phyloP scores from a whole-genome alignment of 2,113 vertebrate genomes.

The Gobiocypris rarus region DNA sequence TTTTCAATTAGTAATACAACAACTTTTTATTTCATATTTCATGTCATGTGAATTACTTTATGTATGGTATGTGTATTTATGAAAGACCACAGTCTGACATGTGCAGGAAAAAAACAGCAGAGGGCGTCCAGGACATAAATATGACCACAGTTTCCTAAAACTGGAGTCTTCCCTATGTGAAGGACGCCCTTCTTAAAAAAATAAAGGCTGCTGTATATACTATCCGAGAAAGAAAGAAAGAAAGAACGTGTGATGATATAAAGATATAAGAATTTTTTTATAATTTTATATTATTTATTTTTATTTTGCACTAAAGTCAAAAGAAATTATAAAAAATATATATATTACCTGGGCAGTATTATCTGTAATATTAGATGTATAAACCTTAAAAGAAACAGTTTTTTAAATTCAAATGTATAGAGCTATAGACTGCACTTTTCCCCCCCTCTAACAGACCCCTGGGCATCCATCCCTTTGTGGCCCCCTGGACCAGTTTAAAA shows the following conservation, averaged over 20 bases:
- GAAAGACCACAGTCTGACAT: neutral
- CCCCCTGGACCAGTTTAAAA: neutral
- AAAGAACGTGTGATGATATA: neutral
- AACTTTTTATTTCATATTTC: neutral
- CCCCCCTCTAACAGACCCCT: no score
- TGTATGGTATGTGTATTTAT: neutral
- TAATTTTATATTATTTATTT: neutral
- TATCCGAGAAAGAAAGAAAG: neutral
- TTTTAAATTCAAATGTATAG: no score
- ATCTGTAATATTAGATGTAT: neutral
- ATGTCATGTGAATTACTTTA: neutral
- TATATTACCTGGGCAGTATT: neutral
- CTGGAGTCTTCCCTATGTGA: neutral
- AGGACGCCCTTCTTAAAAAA: neutral
- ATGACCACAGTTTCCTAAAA: slow-evolving; percentile 29
- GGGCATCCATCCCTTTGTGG: no score
- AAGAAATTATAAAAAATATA: no score
- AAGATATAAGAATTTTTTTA: no score
- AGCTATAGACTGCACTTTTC: no score
- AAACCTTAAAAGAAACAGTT: neutral
- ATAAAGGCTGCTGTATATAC: neutral
- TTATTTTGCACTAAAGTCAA: neutral
- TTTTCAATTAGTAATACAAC: neutral
- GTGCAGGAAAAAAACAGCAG: slow-evolving; percentile 60
- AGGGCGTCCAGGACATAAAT: slow-evolving; percentile 65